Conservation (phyloP, 2,113 vertebrate species). For the Ciconia boyciana region DNA sequence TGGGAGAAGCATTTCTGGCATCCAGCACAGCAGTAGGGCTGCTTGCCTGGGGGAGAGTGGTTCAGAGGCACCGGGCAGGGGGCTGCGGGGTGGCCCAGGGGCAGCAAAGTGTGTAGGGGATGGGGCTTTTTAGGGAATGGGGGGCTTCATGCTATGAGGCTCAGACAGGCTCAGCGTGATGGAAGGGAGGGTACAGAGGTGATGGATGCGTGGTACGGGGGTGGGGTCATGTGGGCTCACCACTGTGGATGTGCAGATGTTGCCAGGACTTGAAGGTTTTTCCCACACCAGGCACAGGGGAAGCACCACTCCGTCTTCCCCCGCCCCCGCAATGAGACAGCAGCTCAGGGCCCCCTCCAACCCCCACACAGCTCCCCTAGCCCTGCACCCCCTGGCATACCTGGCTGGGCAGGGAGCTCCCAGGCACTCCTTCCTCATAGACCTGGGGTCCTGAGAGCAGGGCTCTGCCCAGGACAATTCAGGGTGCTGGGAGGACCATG, state of each 20-base stretch:
- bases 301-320: not conserved
- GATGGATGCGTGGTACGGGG: rapidly evolving
- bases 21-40: not conserved
- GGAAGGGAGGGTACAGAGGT: not conserved
- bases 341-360: not conserved
- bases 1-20: not conserved
- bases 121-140: not conserved
- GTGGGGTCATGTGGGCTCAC: too few species aligned
- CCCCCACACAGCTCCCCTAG: not conserved
- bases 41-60: not conserved
- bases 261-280: not conserved
- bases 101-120: not conserved
- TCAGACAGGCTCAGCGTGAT: not conserved
- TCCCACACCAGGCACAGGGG: not conserved
- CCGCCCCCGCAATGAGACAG: not conserved
- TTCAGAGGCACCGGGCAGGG: not conserved
- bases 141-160: not conserved
- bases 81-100: not conserved
- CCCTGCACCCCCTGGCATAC: not conserved
- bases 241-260: not conserved
- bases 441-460: not conserved
- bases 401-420: not conserved
- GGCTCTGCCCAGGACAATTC: not conserved
- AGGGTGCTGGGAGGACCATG: not conserved
- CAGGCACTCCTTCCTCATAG: not conserved